Evolutionary conservation across 23 tunicate genomes (phyloP), one percentile per base, ranked within the genome.

Genomic region (Halocynthia aurantium): DNA sequence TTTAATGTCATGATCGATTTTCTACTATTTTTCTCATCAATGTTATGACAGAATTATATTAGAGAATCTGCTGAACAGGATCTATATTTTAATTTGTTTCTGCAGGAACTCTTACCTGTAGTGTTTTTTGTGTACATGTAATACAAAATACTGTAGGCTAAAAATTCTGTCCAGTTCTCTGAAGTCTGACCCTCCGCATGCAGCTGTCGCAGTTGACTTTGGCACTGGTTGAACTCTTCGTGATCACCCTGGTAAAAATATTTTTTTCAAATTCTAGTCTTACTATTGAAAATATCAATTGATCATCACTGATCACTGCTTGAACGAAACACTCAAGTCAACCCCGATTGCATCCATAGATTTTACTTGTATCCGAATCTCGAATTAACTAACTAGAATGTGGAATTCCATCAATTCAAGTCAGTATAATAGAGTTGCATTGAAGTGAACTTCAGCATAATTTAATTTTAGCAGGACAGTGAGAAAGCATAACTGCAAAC

Each of bases 171-270:
- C 58, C 83, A 22, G 73, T 96, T 82, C 50, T 70, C 53, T 5
- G 96, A 87, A 12, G 75, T 53, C 31, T 66, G 75, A 50, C 99
- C 99, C 87, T 96, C 99, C 49, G 77, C 65, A 86, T 89, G 72
- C 7, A 96, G 85, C 56, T 89, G 96, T 61, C 90, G 88, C 55
- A 96, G 82, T 76, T 96, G 96, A 56, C 82, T 84, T 84, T 96
- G 99, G 61, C 99, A 96, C 81, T 96, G 99, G 77, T 96, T 96
- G 61, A 96, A 96, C 69, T 96, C 99, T 44, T 92, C 96, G 82
- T 96, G 99, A 69, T 96, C 99, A 22, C 83, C 93, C 98, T 92
- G 82, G 19, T 64, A 44, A 11, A 31, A 31, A 31, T 31, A 31
- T 31, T 31, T 0, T 31, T 31, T 0, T 31, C 44, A 31, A 31